Conservation (phyloP, 2,797 vertebrate genomes). For the Ptychadena robeensis region DNA sequence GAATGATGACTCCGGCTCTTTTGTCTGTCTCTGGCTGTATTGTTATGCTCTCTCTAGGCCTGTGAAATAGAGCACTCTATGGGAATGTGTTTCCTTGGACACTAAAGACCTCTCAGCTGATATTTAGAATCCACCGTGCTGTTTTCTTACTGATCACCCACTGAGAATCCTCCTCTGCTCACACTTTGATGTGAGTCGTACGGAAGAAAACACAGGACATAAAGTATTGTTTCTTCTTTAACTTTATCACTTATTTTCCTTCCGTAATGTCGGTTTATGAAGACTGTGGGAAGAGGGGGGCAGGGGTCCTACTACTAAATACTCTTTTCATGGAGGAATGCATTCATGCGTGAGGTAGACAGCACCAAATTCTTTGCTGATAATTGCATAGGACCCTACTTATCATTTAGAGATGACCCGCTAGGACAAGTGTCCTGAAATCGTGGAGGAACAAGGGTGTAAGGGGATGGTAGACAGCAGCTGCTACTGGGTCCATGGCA, state of each 20-base stretch:
- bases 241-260: neutral
- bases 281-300: neutral
- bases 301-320: neutral
- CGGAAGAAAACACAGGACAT: neutral
- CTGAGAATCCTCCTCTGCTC: neutral
- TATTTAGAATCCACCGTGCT: conserved; percentile 54
- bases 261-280: neutral
- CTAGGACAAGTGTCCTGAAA: neutral
- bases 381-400: neutral
- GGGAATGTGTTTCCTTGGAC: conserved; percentile 50
- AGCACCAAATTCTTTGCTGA: neutral
- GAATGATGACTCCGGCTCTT: conserved; percentile 12
- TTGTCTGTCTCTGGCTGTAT: conserved; percentile 36
- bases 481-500: neutral
- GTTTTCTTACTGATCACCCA: conserved; percentile 35
- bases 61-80: conserved; percentile 57
- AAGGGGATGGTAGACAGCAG: neutral
- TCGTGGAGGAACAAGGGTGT: neutral
- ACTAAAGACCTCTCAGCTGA: conserved; percentile 38
- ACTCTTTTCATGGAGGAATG: neutral
- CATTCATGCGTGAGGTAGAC: no score
- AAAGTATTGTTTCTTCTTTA: neutral
- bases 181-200: neutral
- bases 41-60: conserved; percentile 14
- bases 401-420: neutral